Base-by-base conservation (phyloP, 35 echinoderm and acorn worm species). In the Holothuria glaberrima region DNA sequence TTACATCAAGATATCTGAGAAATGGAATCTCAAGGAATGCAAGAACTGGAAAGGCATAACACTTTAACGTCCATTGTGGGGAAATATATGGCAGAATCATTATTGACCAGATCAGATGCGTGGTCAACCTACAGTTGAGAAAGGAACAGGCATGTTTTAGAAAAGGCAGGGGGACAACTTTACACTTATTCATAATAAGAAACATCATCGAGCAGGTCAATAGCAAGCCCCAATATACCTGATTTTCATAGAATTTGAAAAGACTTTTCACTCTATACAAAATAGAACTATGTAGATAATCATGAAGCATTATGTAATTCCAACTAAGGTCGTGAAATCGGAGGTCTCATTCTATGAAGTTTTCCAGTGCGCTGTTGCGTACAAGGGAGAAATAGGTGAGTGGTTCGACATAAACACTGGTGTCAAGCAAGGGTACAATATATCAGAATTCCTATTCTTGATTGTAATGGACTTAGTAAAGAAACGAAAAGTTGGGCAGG, bases 391-490 rank as follows among this genome's bases (percentile, higher is more conserved):
- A 75, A 44, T 6, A 35, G n/a, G 28, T 31, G 71, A 75, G 36
- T 31, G 71, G 71, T 26, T 75, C 30, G 71, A 75, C 29, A 44
- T 75, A 30, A 75, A 75, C 3, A 34, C 29, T 34, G 71, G 71
- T 9, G 71, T 75, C 28, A 75, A 75, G 30, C 71, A 75, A 30
- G 25, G 6, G 19, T 75, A 25, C 36, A 75, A 75, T 75, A 75
- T 75, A 6, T 75, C 71, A 75, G 71, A 25, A 75, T n/a, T n/a
- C n/a, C n/a, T n/a, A n/a, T n/a, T n/a, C n/a, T n/a, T n/a, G n/a
- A n/a, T n/a, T n/a, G n/a, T 62, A 27, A 86, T 61, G 12, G 74
- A 90, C 61, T 90, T 44, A 50, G 71, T 90, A 59, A 90, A 80
- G 88, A 72, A 24, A 34, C 30, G 48, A 41, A 89, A 68, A 57